Evolutionary conservation across 2,888 invertebrate genomes (phyloP).

Genomic region (Trachelus tabidus): DNA sequence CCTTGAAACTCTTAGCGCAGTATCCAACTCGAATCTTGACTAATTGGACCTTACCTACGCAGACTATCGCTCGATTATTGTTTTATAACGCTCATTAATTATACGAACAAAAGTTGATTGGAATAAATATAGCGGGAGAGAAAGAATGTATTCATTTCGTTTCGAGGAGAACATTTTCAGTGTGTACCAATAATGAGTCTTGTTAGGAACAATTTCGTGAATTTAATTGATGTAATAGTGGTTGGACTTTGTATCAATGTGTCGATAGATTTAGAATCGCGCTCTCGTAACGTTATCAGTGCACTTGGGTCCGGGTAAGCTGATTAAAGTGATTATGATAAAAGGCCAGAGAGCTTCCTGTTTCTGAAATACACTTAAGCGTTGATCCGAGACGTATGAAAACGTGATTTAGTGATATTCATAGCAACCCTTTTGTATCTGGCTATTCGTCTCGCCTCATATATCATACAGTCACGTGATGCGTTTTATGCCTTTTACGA

Average conservation of each 20-base stretch:
- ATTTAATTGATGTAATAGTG: neutral
- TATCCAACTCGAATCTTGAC: neutral
- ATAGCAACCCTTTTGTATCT: neutral
- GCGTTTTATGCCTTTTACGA: slow-evolving; percentile 39
- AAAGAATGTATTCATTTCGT: neutral
- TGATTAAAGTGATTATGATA: neutral
- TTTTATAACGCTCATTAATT: neutral
- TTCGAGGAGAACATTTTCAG: neutral
- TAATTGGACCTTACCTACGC: neutral
- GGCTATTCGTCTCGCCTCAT: neutral
- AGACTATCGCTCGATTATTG: neutral
- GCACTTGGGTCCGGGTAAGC: neutral
- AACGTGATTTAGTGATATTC: neutral
- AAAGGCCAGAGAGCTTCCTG: neutral
- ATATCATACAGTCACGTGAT: neutral
- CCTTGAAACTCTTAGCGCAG: neutral
- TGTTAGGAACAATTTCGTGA: neutral
- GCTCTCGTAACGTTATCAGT: neutral
- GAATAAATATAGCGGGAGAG: neutral
- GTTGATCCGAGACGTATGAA: neutral
- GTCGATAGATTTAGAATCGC: neutral
- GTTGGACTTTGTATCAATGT: neutral
- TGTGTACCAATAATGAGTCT: neutral
- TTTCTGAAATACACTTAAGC: neutral
- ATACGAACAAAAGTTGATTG: neutral